Evolutionary conservation across 2,888 invertebrate genomes (phyloP).

Genomic region (Notodonta ziczac): DNA sequence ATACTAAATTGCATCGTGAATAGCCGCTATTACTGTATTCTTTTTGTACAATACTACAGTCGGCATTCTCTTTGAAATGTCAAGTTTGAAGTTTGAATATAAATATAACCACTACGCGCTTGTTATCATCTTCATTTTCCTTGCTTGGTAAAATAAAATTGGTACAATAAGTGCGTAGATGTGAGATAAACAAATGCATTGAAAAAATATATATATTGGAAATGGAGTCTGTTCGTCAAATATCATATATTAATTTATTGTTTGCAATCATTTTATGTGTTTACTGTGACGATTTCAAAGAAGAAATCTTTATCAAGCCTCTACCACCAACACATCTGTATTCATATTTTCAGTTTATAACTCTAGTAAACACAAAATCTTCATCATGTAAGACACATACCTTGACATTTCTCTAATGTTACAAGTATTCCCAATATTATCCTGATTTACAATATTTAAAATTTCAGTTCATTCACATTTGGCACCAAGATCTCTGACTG

Average conservation of each 20-base stretch:
- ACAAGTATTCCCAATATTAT: background rate
- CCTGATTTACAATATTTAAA: background rate
- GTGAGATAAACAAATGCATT: too few relatives aligned
- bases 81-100: too few relatives aligned
- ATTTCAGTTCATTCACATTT: constrained; percentile 90
- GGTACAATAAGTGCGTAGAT: too few relatives aligned
- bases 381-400: constrained; percentile 84
- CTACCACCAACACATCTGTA: constrained; percentile 93
- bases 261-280: constrained; percentile 36
- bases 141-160: too few relatives aligned
- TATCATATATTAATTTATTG: constrained; percentile 25
- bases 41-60: too few relatives aligned
- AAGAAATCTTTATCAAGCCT: constrained; percentile 95
- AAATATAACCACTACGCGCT: too few relatives aligned
- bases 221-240: constrained; percentile 30
- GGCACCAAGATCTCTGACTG: constrained; percentile 95
- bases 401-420: background rate
- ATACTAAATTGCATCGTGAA: too few relatives aligned
- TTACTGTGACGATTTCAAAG: constrained; percentile 89
- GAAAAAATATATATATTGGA: background rate
- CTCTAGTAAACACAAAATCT: constrained; percentile 86
- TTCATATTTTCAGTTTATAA: constrained; percentile 96
- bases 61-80: too few relatives aligned
- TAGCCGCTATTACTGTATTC: too few relatives aligned
- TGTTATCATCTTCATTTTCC: too few relatives aligned